Evolutionary conservation across 1,140 invertebrate species (phyloP).

Genomic region (Calephelis virginiensis): DNA sequence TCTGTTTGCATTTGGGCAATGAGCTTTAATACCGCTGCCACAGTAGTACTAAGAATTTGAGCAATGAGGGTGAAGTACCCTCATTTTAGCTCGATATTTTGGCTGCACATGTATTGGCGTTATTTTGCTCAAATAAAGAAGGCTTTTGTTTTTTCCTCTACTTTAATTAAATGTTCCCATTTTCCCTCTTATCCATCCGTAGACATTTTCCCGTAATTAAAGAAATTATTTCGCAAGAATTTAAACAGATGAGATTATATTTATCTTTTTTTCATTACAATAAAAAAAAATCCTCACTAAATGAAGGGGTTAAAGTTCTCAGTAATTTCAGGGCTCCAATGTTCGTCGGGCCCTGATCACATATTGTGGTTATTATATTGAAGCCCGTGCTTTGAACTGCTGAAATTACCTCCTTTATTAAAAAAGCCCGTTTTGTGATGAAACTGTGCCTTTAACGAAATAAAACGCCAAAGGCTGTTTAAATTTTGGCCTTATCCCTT

Average conservation of each 20-base stretch:
- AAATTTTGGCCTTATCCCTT: neutral
- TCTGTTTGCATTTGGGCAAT: neutral
- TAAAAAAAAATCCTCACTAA: constrained; percentile 14
- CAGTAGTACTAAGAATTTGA: neutral
- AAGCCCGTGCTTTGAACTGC: constrained; percentile 19
- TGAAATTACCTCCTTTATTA: constrained; percentile 13
- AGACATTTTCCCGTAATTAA: constrained; percentile 1
- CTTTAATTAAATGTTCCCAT: neutral
- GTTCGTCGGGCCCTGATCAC: constrained; percentile 35
- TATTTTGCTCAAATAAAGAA: neutral
- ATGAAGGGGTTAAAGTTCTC: neutral
- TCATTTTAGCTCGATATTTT: neutral
- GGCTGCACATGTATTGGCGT: neutral
- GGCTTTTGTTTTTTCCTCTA: neutral
- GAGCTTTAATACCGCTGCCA: neutral
- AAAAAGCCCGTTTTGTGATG: neutral
- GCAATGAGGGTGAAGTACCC: neutral
- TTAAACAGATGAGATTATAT: constrained; percentile 27
- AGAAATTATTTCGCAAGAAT: constrained; percentile 26
- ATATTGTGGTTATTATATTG: constrained; percentile 27
- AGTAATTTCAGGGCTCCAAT: constrained; percentile 24
- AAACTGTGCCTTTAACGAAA: neutral
- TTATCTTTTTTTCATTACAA: constrained; percentile 15
- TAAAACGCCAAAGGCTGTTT: neutral
- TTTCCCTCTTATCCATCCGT: neutral